phyloP scores from a whole-genome alignment of 2,113 vertebrate species.

The Aspidoscelis tigris region DNA sequence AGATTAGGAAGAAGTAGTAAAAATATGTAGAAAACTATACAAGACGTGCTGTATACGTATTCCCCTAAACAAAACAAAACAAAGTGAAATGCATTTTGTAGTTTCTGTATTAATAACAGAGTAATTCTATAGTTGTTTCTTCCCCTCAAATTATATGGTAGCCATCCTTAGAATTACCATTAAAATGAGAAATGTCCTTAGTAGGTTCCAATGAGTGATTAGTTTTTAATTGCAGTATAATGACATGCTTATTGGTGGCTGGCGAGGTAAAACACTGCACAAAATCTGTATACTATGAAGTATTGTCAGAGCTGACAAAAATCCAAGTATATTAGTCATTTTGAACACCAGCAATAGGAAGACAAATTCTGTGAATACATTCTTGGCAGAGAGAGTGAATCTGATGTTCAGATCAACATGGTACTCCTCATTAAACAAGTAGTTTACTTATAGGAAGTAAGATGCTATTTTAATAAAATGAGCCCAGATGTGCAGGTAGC shows the following conservation, averaged over 20 bases:
- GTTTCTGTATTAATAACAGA: slow-evolving; percentile 80
- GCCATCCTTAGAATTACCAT: slow-evolving; percentile 74
- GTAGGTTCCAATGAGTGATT: slow-evolving; percentile 76
- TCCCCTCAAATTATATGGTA: slow-evolving; percentile 78
- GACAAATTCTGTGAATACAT: slow-evolving; percentile 53
- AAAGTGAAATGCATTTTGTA: slow-evolving; percentile 71
- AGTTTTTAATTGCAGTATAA: slow-evolving; percentile 80
- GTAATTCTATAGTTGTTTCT: slow-evolving; percentile 78
- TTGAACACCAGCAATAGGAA: slow-evolving; percentile 39
- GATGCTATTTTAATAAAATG: slow-evolving; percentile 38
- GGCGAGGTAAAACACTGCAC: slow-evolving; percentile 66
- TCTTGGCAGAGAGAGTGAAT: slow-evolving; percentile 38
- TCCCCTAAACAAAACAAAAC: not conserved
- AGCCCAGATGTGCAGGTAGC: slow-evolving; percentile 22
- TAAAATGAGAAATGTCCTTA: slow-evolving; percentile 72
- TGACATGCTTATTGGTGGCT: slow-evolving; percentile 69
- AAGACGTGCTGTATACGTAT: too few species aligned
- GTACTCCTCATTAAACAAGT: slow-evolving; percentile 41
- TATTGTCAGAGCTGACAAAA: slow-evolving; percentile 54
- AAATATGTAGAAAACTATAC: too few species aligned
- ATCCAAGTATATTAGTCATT: slow-evolving; percentile 39
- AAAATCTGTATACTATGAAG: slow-evolving; percentile 57
- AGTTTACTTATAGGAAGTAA: slow-evolving; percentile 48
- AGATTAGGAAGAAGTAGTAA: too few species aligned
- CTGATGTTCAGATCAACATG: not conserved